phyloP scores from a whole-genome alignment of 2,797 vertebrate genomes.

The Hemibagrus guttatus region DNA sequence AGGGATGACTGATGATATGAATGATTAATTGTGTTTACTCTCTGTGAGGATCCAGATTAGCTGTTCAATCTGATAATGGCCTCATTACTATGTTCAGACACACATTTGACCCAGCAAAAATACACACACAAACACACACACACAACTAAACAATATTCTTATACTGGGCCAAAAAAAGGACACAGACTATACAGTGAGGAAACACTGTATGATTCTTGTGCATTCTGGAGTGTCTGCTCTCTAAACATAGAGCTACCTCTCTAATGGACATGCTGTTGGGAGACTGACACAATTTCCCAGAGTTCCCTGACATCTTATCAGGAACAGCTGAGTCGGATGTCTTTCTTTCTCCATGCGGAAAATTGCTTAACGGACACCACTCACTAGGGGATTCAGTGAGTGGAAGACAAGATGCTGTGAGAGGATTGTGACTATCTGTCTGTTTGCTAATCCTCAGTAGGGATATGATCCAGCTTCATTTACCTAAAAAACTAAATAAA shows the following conservation, averaged over 20 bases:
- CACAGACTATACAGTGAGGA: not conserved
- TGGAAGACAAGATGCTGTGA: slow-evolving; percentile 26
- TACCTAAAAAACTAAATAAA: too few species aligned
- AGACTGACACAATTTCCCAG: slow-evolving; percentile 24
- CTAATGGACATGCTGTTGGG: slow-evolving; percentile 33
- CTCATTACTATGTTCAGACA: slow-evolving; percentile 36
- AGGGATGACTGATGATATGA: slow-evolving; percentile 40
- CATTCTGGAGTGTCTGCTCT: not conserved
- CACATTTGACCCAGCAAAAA: slow-evolving; percentile 4
- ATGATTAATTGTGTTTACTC: slow-evolving; percentile 51
- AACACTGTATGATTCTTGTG: not conserved
- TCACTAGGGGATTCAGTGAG: slow-evolving; percentile 12
- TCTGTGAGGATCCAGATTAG: slow-evolving; percentile 43
- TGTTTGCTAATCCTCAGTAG: slow-evolving; percentile 17
- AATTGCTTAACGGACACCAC: slow-evolving; percentile 25
- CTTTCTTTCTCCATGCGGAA: slow-evolving; percentile 31
- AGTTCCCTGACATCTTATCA: slow-evolving; percentile 12
- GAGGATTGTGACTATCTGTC: slow-evolving; percentile 18
- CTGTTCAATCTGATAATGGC: slow-evolving; percentile 44
- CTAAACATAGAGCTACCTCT: slow-evolving; percentile 3
- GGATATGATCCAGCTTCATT: slow-evolving; percentile 1
- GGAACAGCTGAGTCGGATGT: slow-evolving; percentile 15
- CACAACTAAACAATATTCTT: not conserved
- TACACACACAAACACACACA: slow-evolving; percentile 9
- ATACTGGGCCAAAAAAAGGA: not conserved